Conservation (phyloP, 2,888 invertebrate genomes). For the Gymnosoma rotundatum region DNA sequence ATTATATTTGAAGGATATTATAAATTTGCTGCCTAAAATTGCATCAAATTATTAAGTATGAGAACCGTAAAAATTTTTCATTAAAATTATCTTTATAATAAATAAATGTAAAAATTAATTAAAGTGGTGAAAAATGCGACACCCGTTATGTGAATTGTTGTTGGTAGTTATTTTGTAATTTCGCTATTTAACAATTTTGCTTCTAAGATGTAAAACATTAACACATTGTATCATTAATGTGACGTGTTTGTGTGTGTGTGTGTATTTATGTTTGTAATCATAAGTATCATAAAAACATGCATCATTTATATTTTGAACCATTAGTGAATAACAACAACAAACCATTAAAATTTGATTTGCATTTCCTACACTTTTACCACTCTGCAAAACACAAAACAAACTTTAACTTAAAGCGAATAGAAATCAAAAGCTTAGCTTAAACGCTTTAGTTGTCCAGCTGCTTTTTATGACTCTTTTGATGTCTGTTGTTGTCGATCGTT, state of each 20-base stretch:
- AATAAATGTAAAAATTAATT: too few relatives aligned
- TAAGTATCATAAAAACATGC: slow-evolving; percentile 49
- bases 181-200: background rate
- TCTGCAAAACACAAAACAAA: slow-evolving; percentile 28
- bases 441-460: slow-evolving; percentile 62
- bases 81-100: too few relatives aligned
- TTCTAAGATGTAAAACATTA: background rate
- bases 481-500: slow-evolving; percentile 19
- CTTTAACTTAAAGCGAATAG: background rate
- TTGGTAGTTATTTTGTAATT: slow-evolving; percentile 9
- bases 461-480: slow-evolving; percentile 33
- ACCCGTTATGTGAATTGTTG: slow-evolving; percentile 4
- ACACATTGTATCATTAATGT: background rate
- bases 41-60: too few relatives aligned
- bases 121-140: background rate
- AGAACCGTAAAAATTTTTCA: too few relatives aligned
- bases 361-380: slow-evolving; percentile 75
- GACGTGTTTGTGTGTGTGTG: background rate
- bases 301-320: slow-evolving; percentile 60
- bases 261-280: background rate
- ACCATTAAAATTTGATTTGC: slow-evolving; percentile 81
- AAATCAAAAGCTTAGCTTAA: slow-evolving; percentile 51
- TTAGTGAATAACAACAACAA: slow-evolving; percentile 68
- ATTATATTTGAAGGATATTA: too few relatives aligned
- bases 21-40: too few relatives aligned